Conservation (phyloP, 2,113 vertebrate genomes). For the Reinhardtius hippoglossoides region DNA sequence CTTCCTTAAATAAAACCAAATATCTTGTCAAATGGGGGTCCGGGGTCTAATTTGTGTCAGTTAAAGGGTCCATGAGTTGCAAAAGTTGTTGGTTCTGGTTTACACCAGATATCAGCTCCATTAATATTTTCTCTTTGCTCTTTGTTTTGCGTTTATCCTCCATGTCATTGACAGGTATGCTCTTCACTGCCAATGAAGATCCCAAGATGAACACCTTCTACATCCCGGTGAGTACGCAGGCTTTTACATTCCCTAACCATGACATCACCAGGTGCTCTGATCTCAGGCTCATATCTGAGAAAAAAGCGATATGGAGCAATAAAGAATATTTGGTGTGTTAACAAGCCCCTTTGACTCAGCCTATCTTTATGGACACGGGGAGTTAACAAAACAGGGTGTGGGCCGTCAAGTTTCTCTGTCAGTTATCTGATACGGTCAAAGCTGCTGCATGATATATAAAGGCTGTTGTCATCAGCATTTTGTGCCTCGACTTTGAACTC, state of each 20-base stretch:
- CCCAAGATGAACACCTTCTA: constrained; percentile 99
- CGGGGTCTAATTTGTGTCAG: too few relatives aligned
- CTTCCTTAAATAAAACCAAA: too few relatives aligned
- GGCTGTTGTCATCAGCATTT: too few relatives aligned
- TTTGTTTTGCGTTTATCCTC: neutral
- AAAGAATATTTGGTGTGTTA: neutral
- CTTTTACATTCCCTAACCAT: neutral
- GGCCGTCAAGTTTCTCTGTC: too few relatives aligned
- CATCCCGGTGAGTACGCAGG: constrained; percentile 89
- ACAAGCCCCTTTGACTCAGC: neutral
- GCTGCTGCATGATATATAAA: too few relatives aligned
- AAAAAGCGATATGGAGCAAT: neutral
- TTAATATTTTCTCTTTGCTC: neutral
- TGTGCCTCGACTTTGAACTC: too few relatives aligned
- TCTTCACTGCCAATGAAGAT: constrained; percentile 96
- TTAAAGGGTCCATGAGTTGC: too few relatives aligned
- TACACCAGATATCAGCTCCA: neutral
- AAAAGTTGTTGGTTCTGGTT: neutral
- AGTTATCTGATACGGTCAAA: neutral
- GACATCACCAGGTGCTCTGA: neutral
- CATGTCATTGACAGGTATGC: constrained; percentile 86
- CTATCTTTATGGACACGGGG: neutral
- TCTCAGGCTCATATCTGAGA: neutral
- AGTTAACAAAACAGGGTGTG: neutral
- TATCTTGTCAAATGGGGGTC: too few relatives aligned